Evolutionary conservation across 2,888 invertebrate genomes (phyloP).

Genomic region (Coenonympha glycerion): DNA sequence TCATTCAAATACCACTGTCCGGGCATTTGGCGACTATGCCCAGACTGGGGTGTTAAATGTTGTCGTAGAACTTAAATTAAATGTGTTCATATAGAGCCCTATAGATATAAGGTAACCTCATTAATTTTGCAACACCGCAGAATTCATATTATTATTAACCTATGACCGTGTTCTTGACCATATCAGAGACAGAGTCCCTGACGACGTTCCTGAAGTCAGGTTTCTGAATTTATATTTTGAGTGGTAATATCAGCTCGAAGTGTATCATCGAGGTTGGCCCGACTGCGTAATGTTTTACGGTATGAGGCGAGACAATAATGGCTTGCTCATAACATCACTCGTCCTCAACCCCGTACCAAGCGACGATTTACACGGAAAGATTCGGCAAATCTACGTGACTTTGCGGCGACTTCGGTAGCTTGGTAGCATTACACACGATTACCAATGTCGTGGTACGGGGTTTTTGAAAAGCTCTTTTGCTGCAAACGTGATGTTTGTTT

Average conservation of each 20-base stretch:
- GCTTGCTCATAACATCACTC: conserved; percentile 77
- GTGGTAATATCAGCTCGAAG: conserved; percentile 60
- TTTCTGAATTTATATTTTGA: neutral
- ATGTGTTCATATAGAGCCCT: too few species aligned
- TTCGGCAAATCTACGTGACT: conserved; percentile 33
- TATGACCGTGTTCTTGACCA: too few species aligned
- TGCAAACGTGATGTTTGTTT: conserved; percentile 10
- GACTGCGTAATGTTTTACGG: conserved; percentile 75
- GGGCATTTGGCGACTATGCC: too few species aligned
- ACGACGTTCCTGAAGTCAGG: too few species aligned
- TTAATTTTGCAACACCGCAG: too few species aligned
- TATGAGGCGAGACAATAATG: conserved; percentile 77
- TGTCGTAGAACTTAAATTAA: too few species aligned
- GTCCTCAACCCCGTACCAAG: conserved; percentile 65
- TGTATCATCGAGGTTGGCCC: conserved; percentile 56
- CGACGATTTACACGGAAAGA: conserved; percentile 45
- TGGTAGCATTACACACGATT: neutral
- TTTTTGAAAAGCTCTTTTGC: neutral
- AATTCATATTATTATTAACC: too few species aligned
- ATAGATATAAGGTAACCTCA: too few species aligned
- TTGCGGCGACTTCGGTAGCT: neutral
- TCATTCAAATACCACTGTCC: too few species aligned
- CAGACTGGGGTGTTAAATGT: too few species aligned
- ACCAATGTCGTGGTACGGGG: conserved; percentile 9
- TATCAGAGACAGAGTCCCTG: too few species aligned